Evolutionary conservation across 2,888 invertebrate genomes (phyloP), one percentile per base, ranked within the genome.

Genomic region (Synergus itoensis): DNA sequence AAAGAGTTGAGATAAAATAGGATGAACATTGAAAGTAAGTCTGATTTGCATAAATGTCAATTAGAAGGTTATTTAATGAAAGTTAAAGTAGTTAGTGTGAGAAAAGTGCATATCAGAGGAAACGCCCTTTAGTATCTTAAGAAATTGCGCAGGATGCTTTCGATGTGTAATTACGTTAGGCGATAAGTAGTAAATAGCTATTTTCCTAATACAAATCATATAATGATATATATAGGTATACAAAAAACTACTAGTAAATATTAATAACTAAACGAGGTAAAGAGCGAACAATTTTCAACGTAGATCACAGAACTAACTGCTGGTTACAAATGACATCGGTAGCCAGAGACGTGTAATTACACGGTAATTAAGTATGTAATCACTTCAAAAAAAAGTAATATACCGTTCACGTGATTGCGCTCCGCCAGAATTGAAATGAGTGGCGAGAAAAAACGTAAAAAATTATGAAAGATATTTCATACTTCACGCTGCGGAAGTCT

Each of bases 311-410:
- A 69, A 69, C 48, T 69, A 69, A 69, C 69, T 69, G 48, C 69
- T 69, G n/a, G 45, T 45, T 69, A 69, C 45, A 69, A 69, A 48
- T 69, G 69, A 69, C 69, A 69, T 69, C 69, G 28, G 69, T 69
- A 69, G 69, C 48, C 69, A 69, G 69, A 48, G 48, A 69, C 69
- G 48, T 16, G 69, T 69, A 69, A 69, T 69, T 69, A 69, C 69
- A 69, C 69, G 69, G 69, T 69, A 69, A 69, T 69, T 69, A 69
- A 69, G 48, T 48, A 69, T 69, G 69, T 69, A 69, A 69, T 69
- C 69, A 69, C 69, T 48, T 28, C n/a, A 12, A 67, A 69, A 69
- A 69, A 45, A 69, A 48, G 45, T 69, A 69, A 69, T 69, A 48
- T 28, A 45, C 48, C 21, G 28, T 28, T 69, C 69, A 48, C 73